phyloP scores from a whole-genome alignment of 2,888 invertebrate species.

The Tridacna crocea region DNA sequence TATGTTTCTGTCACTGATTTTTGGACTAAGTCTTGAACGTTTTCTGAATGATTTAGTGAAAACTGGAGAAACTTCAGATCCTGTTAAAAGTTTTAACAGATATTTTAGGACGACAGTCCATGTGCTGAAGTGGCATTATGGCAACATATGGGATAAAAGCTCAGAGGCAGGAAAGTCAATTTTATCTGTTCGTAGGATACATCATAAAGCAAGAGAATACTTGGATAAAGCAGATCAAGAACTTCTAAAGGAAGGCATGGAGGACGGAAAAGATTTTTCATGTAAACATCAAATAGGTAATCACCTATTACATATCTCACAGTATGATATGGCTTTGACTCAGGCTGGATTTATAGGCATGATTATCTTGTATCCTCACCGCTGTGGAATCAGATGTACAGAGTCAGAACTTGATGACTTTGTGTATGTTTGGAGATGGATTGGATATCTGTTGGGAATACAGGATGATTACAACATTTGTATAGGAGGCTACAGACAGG shows the following conservation, averaged over 20 bases:
- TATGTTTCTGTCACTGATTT: constrained; percentile 91
- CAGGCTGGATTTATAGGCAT: constrained; percentile 95
- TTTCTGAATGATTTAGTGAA: constrained; percentile 89
- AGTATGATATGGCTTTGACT: constrained; percentile 93
- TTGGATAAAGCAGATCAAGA: constrained; percentile 61
- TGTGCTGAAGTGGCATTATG: constrained; percentile 91
- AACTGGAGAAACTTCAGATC: constrained; percentile 89
- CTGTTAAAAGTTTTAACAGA: constrained; percentile 89
- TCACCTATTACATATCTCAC: constrained; percentile 87
- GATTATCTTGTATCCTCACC: constrained; percentile 87
- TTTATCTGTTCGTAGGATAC: constrained; percentile 84
- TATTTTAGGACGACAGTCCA: constrained; percentile 92
- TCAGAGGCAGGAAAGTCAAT: constrained; percentile 85
- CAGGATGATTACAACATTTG: constrained; percentile 87
- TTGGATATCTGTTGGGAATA: constrained; percentile 93
- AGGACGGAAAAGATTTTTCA: background rate
- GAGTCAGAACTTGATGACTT: constrained; percentile 90
- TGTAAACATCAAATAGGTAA: background rate
- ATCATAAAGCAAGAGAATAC: constrained; percentile 86
- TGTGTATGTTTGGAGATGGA: constrained; percentile 92
- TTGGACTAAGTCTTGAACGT: constrained; percentile 90
- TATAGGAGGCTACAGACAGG: constrained; percentile 63
- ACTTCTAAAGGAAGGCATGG: too few relatives aligned
- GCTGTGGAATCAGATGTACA: constrained; percentile 88
- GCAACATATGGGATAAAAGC: constrained; percentile 87